Conservation (phyloP, 2,888 invertebrate species). For the Bursaphelenchus okinawaensis region DNA sequence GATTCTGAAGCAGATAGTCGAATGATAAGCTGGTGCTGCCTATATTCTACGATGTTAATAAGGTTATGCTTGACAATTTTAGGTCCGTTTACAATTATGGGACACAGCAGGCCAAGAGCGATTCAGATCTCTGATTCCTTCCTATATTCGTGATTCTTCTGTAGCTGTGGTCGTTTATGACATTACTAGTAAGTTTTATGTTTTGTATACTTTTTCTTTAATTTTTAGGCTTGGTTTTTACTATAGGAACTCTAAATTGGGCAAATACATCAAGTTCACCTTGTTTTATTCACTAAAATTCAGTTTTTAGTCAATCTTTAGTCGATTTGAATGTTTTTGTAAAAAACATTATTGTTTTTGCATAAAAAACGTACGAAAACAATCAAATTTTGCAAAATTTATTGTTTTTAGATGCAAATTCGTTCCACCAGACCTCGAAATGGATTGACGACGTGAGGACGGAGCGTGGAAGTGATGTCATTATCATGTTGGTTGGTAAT, state of each 20-base stretch:
- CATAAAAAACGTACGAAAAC: too few relatives aligned
- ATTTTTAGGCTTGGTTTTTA: too few relatives aligned
- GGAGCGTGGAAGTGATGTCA: conserved; percentile 95
- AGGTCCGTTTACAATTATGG: conserved; percentile 9
- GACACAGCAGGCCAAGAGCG: conserved; percentile 74
- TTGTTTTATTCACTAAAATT: too few relatives aligned
- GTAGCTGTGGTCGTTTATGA: conserved; percentile 98
- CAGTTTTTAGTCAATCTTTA: too few relatives aligned
- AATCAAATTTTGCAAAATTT: not conserved
- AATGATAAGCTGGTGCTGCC: too few relatives aligned
- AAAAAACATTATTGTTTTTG: too few relatives aligned
- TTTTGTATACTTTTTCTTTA: too few relatives aligned
- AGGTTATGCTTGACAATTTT: too few relatives aligned
- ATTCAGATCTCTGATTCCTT: conserved; percentile 92
- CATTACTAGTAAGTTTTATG: not conserved
- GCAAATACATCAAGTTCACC: too few relatives aligned
- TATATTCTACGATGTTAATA: too few relatives aligned
- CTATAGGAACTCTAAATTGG: not conserved
- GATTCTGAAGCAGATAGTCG: too few relatives aligned
- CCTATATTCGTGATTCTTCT: conserved; percentile 96
- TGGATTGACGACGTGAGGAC: conserved; percentile 99
- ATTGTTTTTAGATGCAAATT: conserved; percentile 77
- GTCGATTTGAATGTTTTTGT: too few relatives aligned
- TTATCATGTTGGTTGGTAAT: conserved; percentile 98
- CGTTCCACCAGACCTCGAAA: conserved; percentile 98